These are phyloP conservation scores for Salticus scenicus DNA, from an alignment of 2,888 invertebrate species.

Conservation along the genomic window DNA sequence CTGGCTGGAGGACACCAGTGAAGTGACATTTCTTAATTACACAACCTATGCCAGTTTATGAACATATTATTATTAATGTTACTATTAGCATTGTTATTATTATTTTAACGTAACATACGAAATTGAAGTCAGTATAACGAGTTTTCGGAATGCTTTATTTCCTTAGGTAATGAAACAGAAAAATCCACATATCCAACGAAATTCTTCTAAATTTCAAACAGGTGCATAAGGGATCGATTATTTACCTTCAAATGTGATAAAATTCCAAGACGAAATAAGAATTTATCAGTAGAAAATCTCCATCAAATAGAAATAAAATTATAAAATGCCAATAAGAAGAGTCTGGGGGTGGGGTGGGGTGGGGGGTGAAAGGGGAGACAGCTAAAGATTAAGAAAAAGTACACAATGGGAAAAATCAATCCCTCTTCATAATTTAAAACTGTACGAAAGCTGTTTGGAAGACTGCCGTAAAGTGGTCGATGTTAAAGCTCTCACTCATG, in stretches of 20 bases:
- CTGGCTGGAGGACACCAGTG: no score
- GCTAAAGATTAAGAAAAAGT: background rate
- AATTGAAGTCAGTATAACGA: no score
- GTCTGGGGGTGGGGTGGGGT: constrained; percentile 1
- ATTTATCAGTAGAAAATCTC: constrained; percentile 25
- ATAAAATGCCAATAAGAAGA: constrained; percentile 12
- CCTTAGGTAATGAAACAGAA: background rate
- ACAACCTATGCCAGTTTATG: no score
- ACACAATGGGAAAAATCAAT: constrained; percentile 40
- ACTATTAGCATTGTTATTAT: no score
- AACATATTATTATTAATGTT: no score
- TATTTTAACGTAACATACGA: no score
- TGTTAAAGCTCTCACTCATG: constrained; percentile 58
- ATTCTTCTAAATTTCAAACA: background rate
- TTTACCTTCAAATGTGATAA: background rate
- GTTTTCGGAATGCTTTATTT: background rate
- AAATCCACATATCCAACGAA: background rate
- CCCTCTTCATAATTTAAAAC: constrained; percentile 46
- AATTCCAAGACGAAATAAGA: background rate
- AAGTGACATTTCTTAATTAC: no score
- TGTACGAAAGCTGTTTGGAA: constrained; percentile 57
- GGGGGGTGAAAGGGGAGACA: background rate
- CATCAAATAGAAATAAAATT: background rate
- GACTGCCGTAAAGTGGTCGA: constrained; percentile 54
- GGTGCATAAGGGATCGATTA: background rate